Conservation (phyloP, 2,888 invertebrate species). For the Sarcophaga carnaria region DNA sequence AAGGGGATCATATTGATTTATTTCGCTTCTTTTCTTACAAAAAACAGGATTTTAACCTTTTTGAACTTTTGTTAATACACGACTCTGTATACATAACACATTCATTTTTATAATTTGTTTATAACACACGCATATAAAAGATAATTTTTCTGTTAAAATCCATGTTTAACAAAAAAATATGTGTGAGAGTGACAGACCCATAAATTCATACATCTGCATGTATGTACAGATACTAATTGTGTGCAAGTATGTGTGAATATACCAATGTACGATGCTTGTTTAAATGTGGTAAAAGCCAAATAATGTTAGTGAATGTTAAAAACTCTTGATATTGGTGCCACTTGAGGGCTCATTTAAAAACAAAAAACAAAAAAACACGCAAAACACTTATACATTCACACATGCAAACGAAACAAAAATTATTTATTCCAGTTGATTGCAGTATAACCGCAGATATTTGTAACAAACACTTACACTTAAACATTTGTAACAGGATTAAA, state of each 20-base stretch:
- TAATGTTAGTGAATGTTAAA: conserved; percentile 41
- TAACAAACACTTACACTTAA: conserved; percentile 16
- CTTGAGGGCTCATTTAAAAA: conserved; percentile 56
- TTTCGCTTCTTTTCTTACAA: no score
- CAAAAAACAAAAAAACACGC: not conserved
- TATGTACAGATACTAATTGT: not conserved
- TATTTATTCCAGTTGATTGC: conserved; percentile 57
- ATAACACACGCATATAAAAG: not conserved
- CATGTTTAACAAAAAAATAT: not conserved
- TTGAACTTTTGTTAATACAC: no score
- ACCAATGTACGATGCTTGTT: not conserved
- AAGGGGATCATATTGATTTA: no score
- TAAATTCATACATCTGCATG: not conserved
- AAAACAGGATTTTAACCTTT: no score
- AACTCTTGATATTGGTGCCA: conserved; percentile 42
- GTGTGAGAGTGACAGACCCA: not conserved
- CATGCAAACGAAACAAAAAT: not conserved
- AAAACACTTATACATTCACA: not conserved
- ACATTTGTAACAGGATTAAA: not conserved
- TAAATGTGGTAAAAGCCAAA: conserved; percentile 33
- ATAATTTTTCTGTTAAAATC: not conserved
- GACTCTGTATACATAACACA: no score
- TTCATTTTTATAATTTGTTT: not conserved
- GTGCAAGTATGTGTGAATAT: not conserved
- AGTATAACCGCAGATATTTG: conserved; percentile 60